Base-by-base conservation (phyloP, 2,113 vertebrate species). In the Neoarius graeffei region DNA sequence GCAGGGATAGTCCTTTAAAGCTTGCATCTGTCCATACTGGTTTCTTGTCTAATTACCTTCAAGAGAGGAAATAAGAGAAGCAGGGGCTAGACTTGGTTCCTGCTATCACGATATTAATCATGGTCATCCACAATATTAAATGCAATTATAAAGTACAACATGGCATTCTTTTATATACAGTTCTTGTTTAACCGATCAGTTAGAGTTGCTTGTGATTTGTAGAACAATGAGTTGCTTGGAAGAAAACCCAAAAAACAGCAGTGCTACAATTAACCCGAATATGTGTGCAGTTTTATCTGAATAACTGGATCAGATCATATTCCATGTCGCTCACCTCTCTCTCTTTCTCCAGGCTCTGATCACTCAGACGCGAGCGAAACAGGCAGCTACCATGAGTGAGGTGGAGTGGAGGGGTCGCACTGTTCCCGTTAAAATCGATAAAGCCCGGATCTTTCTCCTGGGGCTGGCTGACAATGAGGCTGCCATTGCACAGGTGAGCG, bases 321-420 rank as follows among this genome's bases (percentile, higher is more conserved):
- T 48, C 1, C n/a, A 7, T 80, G 17, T 56, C 52, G 1, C 35
- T 50, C 15, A 8, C 7, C 20, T 17, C 35, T 42, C 42, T 42
- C 42, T 25, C 15, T 35, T 42, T 11, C 48, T 67, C 0, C 86
- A 99, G 98, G 92, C 97, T 0, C 86, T 99, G 90, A 98, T 99
- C 87, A 97, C 97, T 60, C 98, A 99, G 91, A 99, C 98, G 0
- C 96, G 98, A 90, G 98, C 98, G 35, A 99, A 99, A 89, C 98
- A 99, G 93, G 97, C 98, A 0, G 97, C 98, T 87, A 98, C 97
- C 0, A 99, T 99, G 98, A 99, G 98, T 0, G 98, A 99, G 89
- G 98, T 99, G 92, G 97, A 97, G 85, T 99, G 98, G 98, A 96
- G 98, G 83, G 98, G 97, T 2, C 95, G 98, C 23, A 93, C 94